phyloP scores from a whole-genome alignment of 2,113 vertebrate species.

The Athene cunicularia region DNA sequence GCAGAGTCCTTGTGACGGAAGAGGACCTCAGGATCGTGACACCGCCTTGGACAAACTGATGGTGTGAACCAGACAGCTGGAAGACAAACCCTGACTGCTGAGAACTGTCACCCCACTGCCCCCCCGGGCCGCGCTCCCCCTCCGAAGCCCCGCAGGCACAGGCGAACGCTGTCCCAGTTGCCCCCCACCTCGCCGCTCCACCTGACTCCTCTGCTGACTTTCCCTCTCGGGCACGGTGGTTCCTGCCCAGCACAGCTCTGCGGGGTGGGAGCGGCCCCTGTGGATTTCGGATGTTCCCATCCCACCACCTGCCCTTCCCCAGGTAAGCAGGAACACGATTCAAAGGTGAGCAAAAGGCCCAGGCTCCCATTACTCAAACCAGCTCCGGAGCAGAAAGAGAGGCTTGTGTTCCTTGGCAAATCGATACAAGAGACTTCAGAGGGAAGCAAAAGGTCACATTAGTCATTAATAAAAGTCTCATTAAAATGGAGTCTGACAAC shows the following conservation, averaged over 20 bases:
- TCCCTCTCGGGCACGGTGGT: neutral
- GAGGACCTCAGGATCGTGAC: rapidly evolving
- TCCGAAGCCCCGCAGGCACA: neutral
- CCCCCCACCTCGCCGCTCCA: neutral
- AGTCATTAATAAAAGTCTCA: conserved; percentile 70
- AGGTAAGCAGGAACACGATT: neutral
- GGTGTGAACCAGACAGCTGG: neutral
- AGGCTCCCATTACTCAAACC: neutral
- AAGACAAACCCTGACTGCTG: neutral
- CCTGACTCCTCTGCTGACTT: neutral
- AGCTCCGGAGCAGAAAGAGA: neutral
- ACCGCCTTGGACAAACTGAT: neutral
- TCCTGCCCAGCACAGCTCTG: neutral
- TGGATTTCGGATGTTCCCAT: neutral
- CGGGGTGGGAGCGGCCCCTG: neutral
- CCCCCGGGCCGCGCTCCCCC: rapidly evolving
- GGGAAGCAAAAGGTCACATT: conserved; percentile 56
- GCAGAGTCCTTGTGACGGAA: neutral
- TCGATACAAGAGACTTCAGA: conserved; percentile 25
- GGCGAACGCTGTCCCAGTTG: rapidly evolving
- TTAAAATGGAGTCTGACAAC: conserved; percentile 48
- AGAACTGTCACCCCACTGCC: neutral
- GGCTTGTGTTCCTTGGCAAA: conserved; percentile 49
- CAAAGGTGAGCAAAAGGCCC: neutral
- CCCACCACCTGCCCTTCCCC: neutral